phyloP scores from a whole-genome alignment of 2,113 vertebrate species.

The Cyanoliseus patagonus region DNA sequence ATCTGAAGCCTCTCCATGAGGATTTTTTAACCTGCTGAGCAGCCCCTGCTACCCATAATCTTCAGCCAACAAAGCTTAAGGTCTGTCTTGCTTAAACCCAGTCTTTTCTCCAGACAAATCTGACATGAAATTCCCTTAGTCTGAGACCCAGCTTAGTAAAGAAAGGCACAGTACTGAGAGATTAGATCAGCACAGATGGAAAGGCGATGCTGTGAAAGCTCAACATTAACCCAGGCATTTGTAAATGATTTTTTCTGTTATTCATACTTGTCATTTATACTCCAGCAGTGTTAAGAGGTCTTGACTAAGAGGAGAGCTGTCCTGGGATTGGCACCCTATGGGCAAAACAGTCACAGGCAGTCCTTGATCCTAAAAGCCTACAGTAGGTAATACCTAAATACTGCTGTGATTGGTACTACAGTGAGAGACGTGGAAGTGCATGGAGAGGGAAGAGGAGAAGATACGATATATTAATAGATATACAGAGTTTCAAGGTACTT shows the following conservation, averaged over 20 bases:
- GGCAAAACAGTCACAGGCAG: neutral
- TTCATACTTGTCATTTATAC: neutral
- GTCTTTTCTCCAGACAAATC: neutral
- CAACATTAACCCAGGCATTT: neutral
- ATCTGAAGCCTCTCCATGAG: neutral
- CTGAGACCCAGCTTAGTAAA: neutral
- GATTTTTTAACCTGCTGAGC: neutral
- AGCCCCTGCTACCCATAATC: neutral
- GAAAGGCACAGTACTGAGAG: neutral
- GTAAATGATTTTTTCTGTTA: neutral
- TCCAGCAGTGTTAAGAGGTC: neutral
- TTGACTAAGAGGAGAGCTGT: neutral
- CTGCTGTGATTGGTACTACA: neutral
- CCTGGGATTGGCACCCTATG: neutral
- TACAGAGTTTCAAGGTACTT: neutral
- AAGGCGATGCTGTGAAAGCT: neutral
- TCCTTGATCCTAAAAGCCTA: constrained; percentile 4
- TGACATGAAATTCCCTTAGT: neutral
- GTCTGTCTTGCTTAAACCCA: neutral
- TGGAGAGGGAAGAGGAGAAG: neutral
- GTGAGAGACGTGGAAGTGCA: rapidly evolving
- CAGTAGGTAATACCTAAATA: neutral
- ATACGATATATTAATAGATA: neutral
- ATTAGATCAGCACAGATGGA: neutral
- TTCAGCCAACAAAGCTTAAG: neutral